Base-by-base conservation (phyloP, 2,888 invertebrate genomes). In the Drosophila meridiana region DNA sequence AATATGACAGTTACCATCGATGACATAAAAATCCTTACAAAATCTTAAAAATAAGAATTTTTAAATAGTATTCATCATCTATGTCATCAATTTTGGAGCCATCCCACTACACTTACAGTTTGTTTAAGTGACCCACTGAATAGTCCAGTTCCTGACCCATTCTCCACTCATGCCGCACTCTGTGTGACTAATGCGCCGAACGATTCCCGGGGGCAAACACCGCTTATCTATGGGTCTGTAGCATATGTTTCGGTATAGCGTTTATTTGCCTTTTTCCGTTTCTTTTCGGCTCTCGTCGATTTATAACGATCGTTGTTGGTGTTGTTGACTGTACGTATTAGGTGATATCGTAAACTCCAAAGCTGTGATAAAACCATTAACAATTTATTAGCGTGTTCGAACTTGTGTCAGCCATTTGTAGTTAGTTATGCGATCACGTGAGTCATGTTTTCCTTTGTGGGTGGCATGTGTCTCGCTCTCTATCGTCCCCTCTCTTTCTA, bases 361-460 rank as follows among this genome's bases (percentile, higher is more conserved):
- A 81, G 84, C 85, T 87, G 87, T 87, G 89, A 85, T 89, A 85
- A 87, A 85, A 77, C 85, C 85, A 85, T 85, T 85, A 89, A 85
- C 89, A 85, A 89, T 85, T 89, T 89, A 85, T 89, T 85, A 89
- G 75, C 68, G 71, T 82, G 76, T 80, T 85, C 86, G 69, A 80
- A 79, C 75, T 64, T 63, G 75, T 76, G 76, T 78, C 71, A 45
- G 63, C 43, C 67, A 70, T 78, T 78, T 79, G 70, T 71, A 43
- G 48, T 53, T 67, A 43, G 53, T 68, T 75, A 61, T 58, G 70
- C 64, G 48, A 75, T 76, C 73, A 58, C 42, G 69, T 81, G 87
- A 84, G 66, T 88, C 89, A 84, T 69, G 66, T 78, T 58, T 28
- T 13, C 6, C 60, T 60, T 43, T 62, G 32, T 70, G 70, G 63